These are phyloP conservation scores for Campaea margaritaria DNA, from an alignment of 2,888 invertebrate genomes.

Conservation along the genomic window DNA sequence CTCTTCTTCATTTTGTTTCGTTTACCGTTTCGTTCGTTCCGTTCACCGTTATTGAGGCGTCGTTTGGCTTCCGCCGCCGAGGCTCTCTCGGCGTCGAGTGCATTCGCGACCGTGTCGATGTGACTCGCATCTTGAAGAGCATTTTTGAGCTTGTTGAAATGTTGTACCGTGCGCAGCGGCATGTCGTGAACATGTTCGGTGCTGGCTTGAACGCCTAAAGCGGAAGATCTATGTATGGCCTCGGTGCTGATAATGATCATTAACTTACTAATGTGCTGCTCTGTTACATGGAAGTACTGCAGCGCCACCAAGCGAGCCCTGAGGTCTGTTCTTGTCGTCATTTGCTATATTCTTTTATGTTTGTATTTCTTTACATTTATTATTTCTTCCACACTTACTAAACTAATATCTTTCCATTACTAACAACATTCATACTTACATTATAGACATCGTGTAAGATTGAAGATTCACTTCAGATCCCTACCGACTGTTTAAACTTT, in stretches of 20 bases:
- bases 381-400: slow-evolving; percentile 56
- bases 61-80: slow-evolving; percentile 21
- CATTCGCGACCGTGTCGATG: slow-evolving; percentile 31
- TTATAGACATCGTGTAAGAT: slow-evolving; percentile 52
- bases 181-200: slow-evolving; percentile 15
- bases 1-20: slow-evolving; percentile 59
- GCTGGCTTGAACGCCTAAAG: slow-evolving; percentile 26
- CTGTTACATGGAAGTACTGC: slow-evolving; percentile 35
- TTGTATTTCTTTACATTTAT: slow-evolving; percentile 52
- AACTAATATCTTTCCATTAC: slow-evolving; percentile 53
- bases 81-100: slow-evolving; percentile 17
- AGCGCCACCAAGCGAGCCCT: slow-evolving; percentile 48
- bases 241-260: slow-evolving; percentile 13
- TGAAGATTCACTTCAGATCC: slow-evolving; percentile 42
- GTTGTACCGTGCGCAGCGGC: slow-evolving; percentile 17
- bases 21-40: slow-evolving; percentile 42
- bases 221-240: slow-evolving; percentile 27
- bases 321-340: slow-evolving; percentile 43
- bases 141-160: slow-evolving; percentile 35
- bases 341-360: slow-evolving; percentile 40
- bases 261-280: slow-evolving; percentile 32
- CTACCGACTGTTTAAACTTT: too few species aligned
- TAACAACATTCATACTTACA: slow-evolving; percentile 36
- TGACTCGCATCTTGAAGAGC: slow-evolving; percentile 40
- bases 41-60: slow-evolving; percentile 26